phyloP scores from a whole-genome alignment of 2,888 invertebrate species.

The Aspidiotus rigidus region DNA sequence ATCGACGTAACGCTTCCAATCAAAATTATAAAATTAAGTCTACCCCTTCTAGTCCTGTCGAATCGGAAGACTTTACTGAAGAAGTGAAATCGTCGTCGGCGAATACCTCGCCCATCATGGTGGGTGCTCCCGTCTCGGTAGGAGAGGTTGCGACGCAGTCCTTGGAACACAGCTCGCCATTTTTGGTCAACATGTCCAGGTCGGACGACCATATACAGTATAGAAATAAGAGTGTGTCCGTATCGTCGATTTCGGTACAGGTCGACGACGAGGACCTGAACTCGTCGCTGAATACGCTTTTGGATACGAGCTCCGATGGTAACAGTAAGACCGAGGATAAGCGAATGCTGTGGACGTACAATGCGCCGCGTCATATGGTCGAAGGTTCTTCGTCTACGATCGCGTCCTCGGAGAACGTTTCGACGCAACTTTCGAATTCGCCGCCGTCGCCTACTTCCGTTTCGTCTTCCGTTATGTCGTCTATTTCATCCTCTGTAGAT shows the following conservation, averaged over 20 bases:
- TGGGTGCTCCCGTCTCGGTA: constrained; percentile 1
- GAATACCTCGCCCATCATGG: constrained; percentile 33
- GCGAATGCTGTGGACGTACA: constrained; percentile 85
- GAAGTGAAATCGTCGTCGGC: constrained; percentile 34
- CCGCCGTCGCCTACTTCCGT: constrained; percentile 76
- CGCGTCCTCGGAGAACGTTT: constrained; percentile 33
- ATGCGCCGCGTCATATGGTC: constrained; percentile 54
- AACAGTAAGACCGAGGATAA: constrained; percentile 72
- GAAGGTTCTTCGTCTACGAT: constrained; percentile 3
- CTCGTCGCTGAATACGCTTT: constrained; percentile 80
- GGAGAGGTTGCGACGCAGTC: constrained; percentile 4
- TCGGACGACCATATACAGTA: constrained; percentile 82
- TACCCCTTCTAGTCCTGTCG: constrained; percentile 36
- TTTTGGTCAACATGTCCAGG: constrained; percentile 63
- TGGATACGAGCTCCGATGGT: constrained; percentile 62
- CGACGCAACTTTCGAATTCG: constrained; percentile 42
- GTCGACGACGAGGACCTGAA: constrained; percentile 90
- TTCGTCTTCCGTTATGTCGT: constrained; percentile 79
- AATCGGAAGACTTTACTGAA: constrained; percentile 15
- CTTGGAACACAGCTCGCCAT: constrained; percentile 40
- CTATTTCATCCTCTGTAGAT: constrained; percentile 47
- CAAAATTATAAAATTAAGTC: constrained; percentile 21
- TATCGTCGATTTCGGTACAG: constrained; percentile 71
- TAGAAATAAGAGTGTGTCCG: constrained; percentile 35
- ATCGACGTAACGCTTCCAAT: not conserved